Evolutionary conservation across 2,797 vertebrate species (phyloP), one percentile per base, ranked within the genome.

Genomic region (Hypotaenidia philippensis): DNA sequence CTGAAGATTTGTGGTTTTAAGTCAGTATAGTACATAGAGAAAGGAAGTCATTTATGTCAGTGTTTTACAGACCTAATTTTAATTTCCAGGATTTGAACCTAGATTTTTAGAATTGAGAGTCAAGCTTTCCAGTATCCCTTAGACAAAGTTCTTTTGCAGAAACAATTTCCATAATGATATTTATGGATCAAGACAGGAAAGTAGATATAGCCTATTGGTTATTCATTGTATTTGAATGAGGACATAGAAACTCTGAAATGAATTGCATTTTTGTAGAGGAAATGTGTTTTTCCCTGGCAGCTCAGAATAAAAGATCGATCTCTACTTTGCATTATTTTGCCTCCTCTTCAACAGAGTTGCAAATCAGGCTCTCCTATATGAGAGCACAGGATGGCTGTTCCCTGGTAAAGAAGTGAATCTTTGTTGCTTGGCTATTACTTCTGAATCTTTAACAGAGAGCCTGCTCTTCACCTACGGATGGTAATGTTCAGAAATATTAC

Each of bases 161-260:
- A 92, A 55, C 32, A 32, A 50, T 86, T 91, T 72, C 61, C 31
- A 20, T 86, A 91, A 86, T 52, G 44, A 38, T 90, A 76, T 88
- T 87, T 93, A 81, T 75, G 55, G 61, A 86, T 93, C 47, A 72
- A 63, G 84, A 89, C 76, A 81, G 69, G 8, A 81, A 25, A 75
- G 72, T 45, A 91, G 71, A 59, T 94, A 56, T 21, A 93, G 69
- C 31, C 63, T 60, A 6, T 71, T 89, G 53, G 81, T 83, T 93
- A 78, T 92, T 94, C 87, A 75, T 75, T 92, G 52, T 59, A 38
- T 88, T 79, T 94, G 84, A 92, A 90, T 76, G 34, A 95, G 84
- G 55, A 69, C 1, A 3, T 19, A 49, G 83, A 60, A 86, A 66
- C 47, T 82, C 80, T 83, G 89, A 76, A 81, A 91, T 47, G 69